phyloP scores from a whole-genome alignment of 2,113 vertebrate genomes.

The Malaclemys terrapin region DNA sequence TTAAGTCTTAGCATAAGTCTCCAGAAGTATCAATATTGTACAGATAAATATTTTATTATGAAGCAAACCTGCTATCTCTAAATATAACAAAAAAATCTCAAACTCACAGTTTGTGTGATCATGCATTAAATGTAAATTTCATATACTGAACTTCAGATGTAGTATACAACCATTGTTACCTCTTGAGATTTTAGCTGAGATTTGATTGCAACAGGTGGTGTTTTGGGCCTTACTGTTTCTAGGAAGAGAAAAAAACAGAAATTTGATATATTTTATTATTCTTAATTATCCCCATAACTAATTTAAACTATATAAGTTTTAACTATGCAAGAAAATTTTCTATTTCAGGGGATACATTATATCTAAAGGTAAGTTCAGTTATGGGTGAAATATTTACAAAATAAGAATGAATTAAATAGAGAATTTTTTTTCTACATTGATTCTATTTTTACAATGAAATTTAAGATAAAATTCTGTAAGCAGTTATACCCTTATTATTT shows the following conservation, averaged over 20 bases:
- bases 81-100: not conserved
- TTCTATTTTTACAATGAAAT: not conserved
- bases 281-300: not conserved
- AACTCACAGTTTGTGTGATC: not conserved
- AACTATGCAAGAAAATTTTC: not conserved
- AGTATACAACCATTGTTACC: slow-evolving; percentile 79
- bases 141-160: slow-evolving; percentile 34
- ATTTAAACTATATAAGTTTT: not conserved
- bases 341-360: not conserved
- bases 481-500: not conserved
- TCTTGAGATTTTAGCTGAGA: slow-evolving; percentile 85
- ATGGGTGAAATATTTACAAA: not conserved
- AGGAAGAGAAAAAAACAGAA: slow-evolving; percentile 25
- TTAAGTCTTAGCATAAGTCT: not conserved
- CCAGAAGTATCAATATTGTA: not conserved
- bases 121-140: slow-evolving; percentile 18
- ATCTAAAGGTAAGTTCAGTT: not conserved
- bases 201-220: slow-evolving; percentile 90
- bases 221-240: slow-evolving; percentile 93
- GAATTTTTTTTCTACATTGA: not conserved
- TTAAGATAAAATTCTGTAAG: not conserved
- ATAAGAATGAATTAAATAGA: not conserved
- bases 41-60: not conserved
- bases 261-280: not conserved
- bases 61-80: not conserved